Evolutionary conservation across 2,888 invertebrate species (phyloP).

Genomic region (Petrolisthes manimaculis): DNA sequence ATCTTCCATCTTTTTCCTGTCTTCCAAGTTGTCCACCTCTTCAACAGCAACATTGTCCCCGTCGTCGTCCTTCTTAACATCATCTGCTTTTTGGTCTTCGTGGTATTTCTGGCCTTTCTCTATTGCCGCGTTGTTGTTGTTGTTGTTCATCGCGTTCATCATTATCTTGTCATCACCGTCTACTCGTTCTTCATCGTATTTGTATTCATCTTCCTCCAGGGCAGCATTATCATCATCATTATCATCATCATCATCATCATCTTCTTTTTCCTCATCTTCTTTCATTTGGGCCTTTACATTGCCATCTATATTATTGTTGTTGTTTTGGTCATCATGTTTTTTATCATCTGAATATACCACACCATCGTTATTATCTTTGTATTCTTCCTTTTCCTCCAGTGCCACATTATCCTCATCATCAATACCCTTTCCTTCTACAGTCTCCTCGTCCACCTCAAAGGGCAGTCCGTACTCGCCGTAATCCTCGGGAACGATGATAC

Average conservation of each 20-base stretch:
- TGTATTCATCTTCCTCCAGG: constrained; percentile 4
- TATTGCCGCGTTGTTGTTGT: neutral
- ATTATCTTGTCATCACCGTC: neutral
- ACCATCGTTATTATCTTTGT: no score
- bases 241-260: neutral
- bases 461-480: neutral
- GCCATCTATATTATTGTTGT: neutral
- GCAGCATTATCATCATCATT: neutral
- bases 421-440: neutral
- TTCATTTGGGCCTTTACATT: neutral
- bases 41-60: neutral
- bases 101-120: neutral
- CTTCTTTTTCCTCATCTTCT: neutral
- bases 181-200: neutral
- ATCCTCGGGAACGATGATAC: neutral
- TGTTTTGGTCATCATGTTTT: neutral
- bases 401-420: neutral
- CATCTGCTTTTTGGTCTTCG: neutral
- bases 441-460: no score
- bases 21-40: neutral
- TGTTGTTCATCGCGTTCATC: neutral
- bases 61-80: neutral
- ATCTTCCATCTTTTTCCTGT: neutral
- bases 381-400: neutral
- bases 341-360: neutral